Evolutionary conservation across 30 jellyfish, hydroid and myxozoan species (phyloP).

Genomic region (Sanderia malayensis): DNA sequence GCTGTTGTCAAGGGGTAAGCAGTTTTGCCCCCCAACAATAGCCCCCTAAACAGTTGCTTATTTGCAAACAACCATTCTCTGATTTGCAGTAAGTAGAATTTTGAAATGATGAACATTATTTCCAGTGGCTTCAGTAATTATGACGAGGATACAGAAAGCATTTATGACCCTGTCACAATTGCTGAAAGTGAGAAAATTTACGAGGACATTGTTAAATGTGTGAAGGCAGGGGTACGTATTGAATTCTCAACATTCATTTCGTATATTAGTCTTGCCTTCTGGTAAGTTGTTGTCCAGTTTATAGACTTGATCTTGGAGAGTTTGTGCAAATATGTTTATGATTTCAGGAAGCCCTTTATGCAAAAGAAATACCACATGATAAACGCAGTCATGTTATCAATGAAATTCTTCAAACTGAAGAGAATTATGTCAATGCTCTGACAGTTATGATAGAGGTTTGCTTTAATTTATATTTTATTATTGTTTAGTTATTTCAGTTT

Average conservation of each 20-base stretch:
- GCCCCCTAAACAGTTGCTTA: too few relatives aligned
- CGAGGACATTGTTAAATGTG: constrained; percentile 87
- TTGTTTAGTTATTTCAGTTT: not conserved
- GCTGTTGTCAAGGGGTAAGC: too few relatives aligned
- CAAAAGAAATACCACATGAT: constrained; percentile 34
- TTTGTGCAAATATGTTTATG: too few relatives aligned
- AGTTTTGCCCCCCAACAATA: too few relatives aligned
- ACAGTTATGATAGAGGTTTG: constrained; percentile 91
- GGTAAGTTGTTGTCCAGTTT: too few relatives aligned
- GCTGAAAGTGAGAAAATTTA: constrained; percentile 86
- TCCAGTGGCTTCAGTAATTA: not conserved
- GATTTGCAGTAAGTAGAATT: not conserved
- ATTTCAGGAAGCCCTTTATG: constrained; percentile 15
- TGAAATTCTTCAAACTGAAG: constrained; percentile 94
- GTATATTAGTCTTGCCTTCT: too few relatives aligned
- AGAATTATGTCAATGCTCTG: constrained; percentile 78
- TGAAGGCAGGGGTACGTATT: constrained; percentile 39
- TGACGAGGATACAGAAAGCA: constrained; percentile 60
- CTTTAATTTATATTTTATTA: not conserved
- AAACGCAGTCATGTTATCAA: constrained; percentile 79
- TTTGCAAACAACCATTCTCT: too few relatives aligned
- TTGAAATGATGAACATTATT: not conserved
- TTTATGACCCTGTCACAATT: constrained; percentile 77
- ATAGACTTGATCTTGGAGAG: too few relatives aligned
- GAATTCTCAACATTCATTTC: too few relatives aligned